Percentiles rank a stretch among this genome's conserved stretches.
Conservation (phyloP, 2,113 vertebrate species). For the Mus pahari region DNA sequence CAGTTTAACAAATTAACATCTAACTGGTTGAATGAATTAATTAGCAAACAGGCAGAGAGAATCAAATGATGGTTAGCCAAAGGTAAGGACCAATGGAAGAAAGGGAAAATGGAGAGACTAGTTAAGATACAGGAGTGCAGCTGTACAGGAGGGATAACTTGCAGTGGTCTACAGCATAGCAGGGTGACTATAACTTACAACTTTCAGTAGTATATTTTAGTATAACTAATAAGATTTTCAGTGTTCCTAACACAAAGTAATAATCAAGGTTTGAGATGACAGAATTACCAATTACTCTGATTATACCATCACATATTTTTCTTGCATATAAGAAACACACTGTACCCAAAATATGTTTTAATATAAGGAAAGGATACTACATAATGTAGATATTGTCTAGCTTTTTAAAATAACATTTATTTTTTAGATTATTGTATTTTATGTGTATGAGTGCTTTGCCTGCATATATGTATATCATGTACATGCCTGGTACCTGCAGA, state of each 20-base stretch:
- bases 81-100: neutral
- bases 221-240: neutral
- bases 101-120: no score
- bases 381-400: neutral
- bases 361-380: neutral
- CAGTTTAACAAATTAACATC: conserved; percentile 16
- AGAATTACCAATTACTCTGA: neutral
- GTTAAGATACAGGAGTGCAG: neutral
- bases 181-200: neutral
- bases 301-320: neutral
- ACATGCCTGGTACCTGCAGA: neutral
- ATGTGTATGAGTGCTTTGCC: neutral
- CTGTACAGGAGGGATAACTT: neutral
- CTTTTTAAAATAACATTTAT: neutral
- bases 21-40: neutral
- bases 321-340: neutral
- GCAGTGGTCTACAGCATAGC: neutral
- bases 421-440: neutral
- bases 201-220: neutral
- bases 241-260: neutral
- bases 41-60: neutral
- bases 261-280: neutral
- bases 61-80: neutral
- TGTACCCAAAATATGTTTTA: neutral
- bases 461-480: neutral